phyloP scores from a whole-genome alignment of 2,888 invertebrate species.

The Bhutanitis thaidina region DNA sequence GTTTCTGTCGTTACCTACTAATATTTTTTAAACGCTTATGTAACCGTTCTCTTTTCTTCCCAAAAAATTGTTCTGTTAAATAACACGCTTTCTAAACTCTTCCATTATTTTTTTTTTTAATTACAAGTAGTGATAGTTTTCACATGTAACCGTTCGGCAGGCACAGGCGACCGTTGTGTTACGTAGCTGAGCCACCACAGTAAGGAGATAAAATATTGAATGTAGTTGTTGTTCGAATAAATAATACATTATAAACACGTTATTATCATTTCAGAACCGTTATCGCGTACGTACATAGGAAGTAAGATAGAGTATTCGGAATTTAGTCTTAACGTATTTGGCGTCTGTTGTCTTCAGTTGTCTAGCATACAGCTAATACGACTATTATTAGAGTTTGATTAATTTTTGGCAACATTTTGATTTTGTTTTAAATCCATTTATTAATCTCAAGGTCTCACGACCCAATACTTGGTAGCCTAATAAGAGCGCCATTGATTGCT shows the following conservation, averaged over 20 bases:
- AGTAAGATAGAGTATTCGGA: background rate
- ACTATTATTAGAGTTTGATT: too few species aligned
- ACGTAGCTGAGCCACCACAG: constrained; percentile 30
- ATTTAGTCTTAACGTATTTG: background rate
- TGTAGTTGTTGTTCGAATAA: constrained; percentile 49
- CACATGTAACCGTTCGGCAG: constrained; percentile 23
- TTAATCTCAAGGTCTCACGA: too few species aligned
- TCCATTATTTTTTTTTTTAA: constrained; percentile 20
- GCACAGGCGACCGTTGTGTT: constrained; percentile 26
- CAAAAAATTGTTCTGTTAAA: constrained; percentile 6
- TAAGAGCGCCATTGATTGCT: too few species aligned
- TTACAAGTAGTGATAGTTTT: constrained; percentile 16
- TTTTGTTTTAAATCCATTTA: too few species aligned
- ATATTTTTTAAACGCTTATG: constrained; percentile 13
- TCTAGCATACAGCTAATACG: too few species aligned
- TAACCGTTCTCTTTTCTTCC: background rate
- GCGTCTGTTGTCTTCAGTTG: too few species aligned
- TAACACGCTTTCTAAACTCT: constrained; percentile 24
- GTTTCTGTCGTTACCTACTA: constrained; percentile 19
- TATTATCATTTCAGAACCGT: constrained; percentile 19
- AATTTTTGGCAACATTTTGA: too few species aligned
- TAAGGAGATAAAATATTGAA: constrained; percentile 34
- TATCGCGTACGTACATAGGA: constrained; percentile 4
- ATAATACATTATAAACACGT: constrained; percentile 31
- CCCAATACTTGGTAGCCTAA: too few species aligned